Base-by-base conservation (phyloP, 2,113 vertebrate genomes). In the Neotoma lepida region DNA sequence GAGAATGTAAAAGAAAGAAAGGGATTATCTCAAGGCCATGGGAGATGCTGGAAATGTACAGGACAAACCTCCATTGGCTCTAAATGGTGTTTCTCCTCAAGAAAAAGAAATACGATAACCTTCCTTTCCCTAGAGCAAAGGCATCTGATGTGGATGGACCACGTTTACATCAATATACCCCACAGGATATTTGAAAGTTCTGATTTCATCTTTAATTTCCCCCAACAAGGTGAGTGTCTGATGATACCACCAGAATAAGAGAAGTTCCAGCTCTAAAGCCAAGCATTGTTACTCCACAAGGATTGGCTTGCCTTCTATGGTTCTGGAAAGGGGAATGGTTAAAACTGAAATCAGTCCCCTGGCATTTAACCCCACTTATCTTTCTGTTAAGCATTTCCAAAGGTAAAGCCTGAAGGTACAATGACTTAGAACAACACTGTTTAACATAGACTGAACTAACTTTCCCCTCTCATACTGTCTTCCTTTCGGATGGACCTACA, bases 151-250 rank as follows among this genome's bases (percentile, higher is more conserved):
- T 10, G 77, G 84, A 81, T 61, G 35, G 5, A 88, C 63, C 39
- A 26, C 46, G 20, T 94, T 93, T 91, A 92, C 2, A 95, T 90
- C 95, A 94, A 96, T 96, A 96, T 71, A 93, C 56, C 77, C 93
- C 91, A 89, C 97, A 97, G 97, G 97, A 97, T 97, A 97, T 97
- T 97, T 96, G 97, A 97, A 97, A 96, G 63, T 70, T 94, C 94
- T 95, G 97, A 97, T 97, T 97, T 92, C 93, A 97, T 97, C 97
- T 97, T 97, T 97, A 96, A 97, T 97, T 97, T 96, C 91, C 73
- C 94, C 90, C 78, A 71, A 93, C 93, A 96, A 96, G 95, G 89
- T 97, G 77, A 90, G 51, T 33, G 71, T 61, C 93, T 95, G 93
- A 94, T 39, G 64, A 26, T 86, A 63, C 81, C 77, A 86, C 15